phyloP scores from a whole-genome alignment of 2,888 invertebrate genomes.

The Smittia sp. region DNA sequence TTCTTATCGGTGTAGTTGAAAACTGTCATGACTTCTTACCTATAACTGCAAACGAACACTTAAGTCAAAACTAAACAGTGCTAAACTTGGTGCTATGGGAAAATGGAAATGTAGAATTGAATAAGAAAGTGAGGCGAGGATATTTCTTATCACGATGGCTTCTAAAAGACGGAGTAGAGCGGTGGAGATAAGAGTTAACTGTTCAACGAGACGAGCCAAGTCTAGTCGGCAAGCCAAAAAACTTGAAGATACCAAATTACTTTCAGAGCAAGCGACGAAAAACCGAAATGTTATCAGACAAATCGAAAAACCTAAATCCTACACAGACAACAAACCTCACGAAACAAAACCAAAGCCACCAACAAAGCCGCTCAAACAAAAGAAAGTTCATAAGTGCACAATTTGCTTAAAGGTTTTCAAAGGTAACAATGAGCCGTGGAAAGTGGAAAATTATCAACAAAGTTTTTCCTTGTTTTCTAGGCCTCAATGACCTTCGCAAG shows the following conservation, averaged over 20 bases:
- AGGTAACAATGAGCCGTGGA: not conserved
- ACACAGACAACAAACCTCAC: slow-evolving; percentile 34
- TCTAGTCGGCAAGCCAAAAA: slow-evolving; percentile 21
- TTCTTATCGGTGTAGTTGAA: slow-evolving; percentile 21
- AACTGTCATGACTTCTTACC: not conserved
- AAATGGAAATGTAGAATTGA: slow-evolving; percentile 3
- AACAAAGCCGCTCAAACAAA: not conserved
- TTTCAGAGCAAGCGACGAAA: slow-evolving; percentile 10
- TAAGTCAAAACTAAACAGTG: slow-evolving; percentile 5
- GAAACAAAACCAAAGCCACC: not conserved
- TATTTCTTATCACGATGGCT: not conserved
- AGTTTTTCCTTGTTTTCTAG: slow-evolving; percentile 46
- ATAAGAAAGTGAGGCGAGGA: not conserved
- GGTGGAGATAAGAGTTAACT: slow-evolving; percentile 24
- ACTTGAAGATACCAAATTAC: slow-evolving; percentile 9
- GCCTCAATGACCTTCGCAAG: slow-evolving; percentile 64
- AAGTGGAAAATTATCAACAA: not conserved
- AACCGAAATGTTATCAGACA: not conserved
- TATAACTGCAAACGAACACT: not conserved
- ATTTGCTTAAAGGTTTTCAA: slow-evolving; percentile 36
- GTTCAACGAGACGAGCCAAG: slow-evolving; percentile 8
- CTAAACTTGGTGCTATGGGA: slow-evolving; percentile 12
- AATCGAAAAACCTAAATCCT: slow-evolving; percentile 39
- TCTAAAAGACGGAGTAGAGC: slow-evolving; percentile 20
- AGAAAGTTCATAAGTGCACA: slow-evolving; percentile 29